These are phyloP conservation scores for Thaumetopoea pityocampa DNA, from an alignment of 1,140 invertebrate genomes.

Conservation along the genomic window DNA sequence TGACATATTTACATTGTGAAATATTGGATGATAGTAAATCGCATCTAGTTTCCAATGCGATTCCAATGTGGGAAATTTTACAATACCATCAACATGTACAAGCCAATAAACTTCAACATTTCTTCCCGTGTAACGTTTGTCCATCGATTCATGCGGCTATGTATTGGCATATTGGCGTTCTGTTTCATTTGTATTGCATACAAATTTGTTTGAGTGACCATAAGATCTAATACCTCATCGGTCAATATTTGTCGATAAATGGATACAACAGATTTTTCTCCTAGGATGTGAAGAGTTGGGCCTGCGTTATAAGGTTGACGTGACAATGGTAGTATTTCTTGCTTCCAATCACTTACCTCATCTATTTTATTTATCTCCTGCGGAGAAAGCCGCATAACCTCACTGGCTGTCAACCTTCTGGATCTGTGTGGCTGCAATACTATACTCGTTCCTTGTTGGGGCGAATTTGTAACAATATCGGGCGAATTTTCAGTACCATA, in stretches of 20 bases:
- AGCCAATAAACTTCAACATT: constrained; percentile 6
- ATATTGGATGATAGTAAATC: constrained; percentile 5
- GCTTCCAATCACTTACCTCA: too few relatives aligned
- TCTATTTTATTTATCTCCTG: too few relatives aligned
- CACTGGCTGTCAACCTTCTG: too few relatives aligned
- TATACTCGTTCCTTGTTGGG: too few relatives aligned
- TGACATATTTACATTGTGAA: constrained; percentile 10
- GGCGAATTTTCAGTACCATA: too few relatives aligned
- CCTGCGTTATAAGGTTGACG: too few relatives aligned
- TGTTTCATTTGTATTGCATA: neutral
- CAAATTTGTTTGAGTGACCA: constrained; percentile 6
- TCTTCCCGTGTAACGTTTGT: constrained; percentile 1
- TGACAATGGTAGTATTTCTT: too few relatives aligned
- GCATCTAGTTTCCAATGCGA: constrained; percentile 13
- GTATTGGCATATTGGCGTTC: neutral
- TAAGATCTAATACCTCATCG: constrained; percentile 7
- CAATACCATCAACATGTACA: constrained; percentile 1
- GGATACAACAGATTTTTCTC: neutral
- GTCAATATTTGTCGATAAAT: constrained; percentile 7
- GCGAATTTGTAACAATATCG: too few relatives aligned
- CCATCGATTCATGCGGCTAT: constrained; percentile 6
- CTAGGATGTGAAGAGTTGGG: too few relatives aligned
- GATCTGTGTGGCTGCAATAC: too few relatives aligned
- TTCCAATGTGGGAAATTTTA: constrained; percentile 6
- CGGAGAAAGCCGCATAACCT: too few relatives aligned